Evolutionary conservation across 2,113 vertebrate species (phyloP).

Genomic region (Tursiops truncatus): DNA sequence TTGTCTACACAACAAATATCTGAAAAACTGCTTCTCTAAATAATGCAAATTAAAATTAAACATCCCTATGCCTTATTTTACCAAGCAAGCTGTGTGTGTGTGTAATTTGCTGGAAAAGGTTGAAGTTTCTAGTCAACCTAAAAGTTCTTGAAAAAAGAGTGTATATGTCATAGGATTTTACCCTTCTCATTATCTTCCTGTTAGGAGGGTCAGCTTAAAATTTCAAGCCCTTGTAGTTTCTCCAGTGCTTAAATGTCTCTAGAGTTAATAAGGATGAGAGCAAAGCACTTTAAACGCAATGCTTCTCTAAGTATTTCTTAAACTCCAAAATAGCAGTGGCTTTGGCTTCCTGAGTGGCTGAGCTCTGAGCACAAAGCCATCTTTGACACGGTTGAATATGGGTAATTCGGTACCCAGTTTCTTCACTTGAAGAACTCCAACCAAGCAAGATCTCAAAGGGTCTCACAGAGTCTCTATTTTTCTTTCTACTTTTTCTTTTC

Average conservation of each 20-base stretch:
- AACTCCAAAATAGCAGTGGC: background rate
- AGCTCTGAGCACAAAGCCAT: background rate
- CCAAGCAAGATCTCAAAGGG: background rate
- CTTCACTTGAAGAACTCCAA: background rate
- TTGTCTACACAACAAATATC: background rate
- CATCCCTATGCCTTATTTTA: background rate
- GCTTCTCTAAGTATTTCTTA: background rate
- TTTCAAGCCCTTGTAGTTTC: background rate
- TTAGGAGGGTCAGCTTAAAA: background rate
- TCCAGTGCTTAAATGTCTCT: background rate
- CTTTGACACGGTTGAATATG: background rate
- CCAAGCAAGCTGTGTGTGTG: background rate
- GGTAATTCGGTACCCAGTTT: background rate
- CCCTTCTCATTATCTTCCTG: background rate
- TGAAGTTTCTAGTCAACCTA: background rate
- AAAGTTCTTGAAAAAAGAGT: background rate
- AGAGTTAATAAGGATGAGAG: background rate
- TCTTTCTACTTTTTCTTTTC: background rate
- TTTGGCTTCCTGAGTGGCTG: background rate
- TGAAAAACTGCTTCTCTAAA: background rate
- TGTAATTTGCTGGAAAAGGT: background rate
- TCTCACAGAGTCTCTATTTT: background rate
- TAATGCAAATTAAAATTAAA: conserved; percentile 4
- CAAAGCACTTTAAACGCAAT: background rate
- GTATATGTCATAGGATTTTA: background rate